phyloP scores from a whole-genome alignment of 2,113 vertebrate genomes.

The Onychostruthus taczanowskii region DNA sequence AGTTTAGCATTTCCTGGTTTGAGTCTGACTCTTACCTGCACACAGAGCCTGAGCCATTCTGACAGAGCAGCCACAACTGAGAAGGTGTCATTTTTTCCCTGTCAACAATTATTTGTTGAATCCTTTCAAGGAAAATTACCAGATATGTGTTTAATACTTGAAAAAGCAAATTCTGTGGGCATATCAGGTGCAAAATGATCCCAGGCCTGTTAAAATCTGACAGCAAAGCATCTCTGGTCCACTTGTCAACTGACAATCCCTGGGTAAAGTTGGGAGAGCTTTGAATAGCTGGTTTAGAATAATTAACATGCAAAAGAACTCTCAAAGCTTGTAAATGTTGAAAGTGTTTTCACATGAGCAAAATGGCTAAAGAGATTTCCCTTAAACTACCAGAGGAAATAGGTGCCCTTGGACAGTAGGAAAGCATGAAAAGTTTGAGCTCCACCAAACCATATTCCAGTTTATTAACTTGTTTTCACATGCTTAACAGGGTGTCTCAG shows the following conservation, averaged over 20 bases:
- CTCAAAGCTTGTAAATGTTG: neutral
- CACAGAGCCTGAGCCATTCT: neutral
- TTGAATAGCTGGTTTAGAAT: neutral
- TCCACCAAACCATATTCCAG: neutral
- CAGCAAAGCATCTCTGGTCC: neutral
- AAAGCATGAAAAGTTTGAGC: neutral
- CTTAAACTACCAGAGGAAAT: neutral
- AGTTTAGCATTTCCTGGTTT: neutral
- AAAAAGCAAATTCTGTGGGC: neutral
- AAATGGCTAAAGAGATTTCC: neutral
- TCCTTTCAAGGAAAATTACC: neutral
- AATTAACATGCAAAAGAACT: neutral
- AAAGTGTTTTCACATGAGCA: constrained; percentile 1
- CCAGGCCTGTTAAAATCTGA: neutral
- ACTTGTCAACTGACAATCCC: neutral
- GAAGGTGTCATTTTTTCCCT: neutral
- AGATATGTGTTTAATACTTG: neutral
- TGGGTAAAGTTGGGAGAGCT: neutral
- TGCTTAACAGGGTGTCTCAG: constrained; percentile 12
- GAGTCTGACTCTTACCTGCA: neutral
- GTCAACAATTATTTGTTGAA: neutral
- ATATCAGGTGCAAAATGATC: neutral
- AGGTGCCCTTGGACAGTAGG: neutral
- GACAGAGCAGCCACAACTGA: neutral
- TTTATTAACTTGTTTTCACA: constrained; percentile 54